Evolutionary conservation across 2,888 invertebrate species (phyloP), one percentile per base, ranked within the genome.

Genomic region (Flexamia atlantica): DNA sequence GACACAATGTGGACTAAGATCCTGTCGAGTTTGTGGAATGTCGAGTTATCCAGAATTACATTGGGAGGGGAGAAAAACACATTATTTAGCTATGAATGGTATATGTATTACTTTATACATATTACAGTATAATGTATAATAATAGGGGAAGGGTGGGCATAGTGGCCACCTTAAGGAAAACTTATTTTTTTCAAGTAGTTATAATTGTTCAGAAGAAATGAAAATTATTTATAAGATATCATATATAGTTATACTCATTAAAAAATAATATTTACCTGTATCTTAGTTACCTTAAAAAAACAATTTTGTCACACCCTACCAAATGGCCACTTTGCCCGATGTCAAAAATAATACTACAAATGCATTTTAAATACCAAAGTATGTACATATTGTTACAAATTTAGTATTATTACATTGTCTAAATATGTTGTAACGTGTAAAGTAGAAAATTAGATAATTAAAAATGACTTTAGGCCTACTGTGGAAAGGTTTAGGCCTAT

Each of bases 261-360:
- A 42, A 4, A 80, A 80, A 80, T 42, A 80, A 53, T 32, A 70
- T 46, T 23, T 80, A 80, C 36, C 80, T 57, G 42, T 80, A 53
- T 80, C 57, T 80, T 80, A 80, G 53, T 80, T 53, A 80, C 57
- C n/a, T 53, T 80, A 80, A 53, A n/a, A 74, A 42, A 76, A 42
- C 7, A 53, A 53, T 42, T 80, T 80, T 50, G 25, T 53, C 80
- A 80, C 36, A 53, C 80, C 53, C 53, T 80, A 80, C n/a, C 50
- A 80, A 80, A 80, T 80, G 80, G 80, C 80, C 80, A 80, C 80
- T 80, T 80, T 80, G 80, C 80, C 80, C 80, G 53, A 80, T 80
- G 53, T 80, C 30, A 80, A 80, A 80, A 53, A 50, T 50, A 80
- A 80, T 80, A 80, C 80, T 80, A 80, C 80, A 80, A 80, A 36